Percentiles rank a stretch among this genome's conserved stretches.
Conservation (phyloP, 2,888 invertebrate genomes). For the Cryptocheilus praepositus region DNA sequence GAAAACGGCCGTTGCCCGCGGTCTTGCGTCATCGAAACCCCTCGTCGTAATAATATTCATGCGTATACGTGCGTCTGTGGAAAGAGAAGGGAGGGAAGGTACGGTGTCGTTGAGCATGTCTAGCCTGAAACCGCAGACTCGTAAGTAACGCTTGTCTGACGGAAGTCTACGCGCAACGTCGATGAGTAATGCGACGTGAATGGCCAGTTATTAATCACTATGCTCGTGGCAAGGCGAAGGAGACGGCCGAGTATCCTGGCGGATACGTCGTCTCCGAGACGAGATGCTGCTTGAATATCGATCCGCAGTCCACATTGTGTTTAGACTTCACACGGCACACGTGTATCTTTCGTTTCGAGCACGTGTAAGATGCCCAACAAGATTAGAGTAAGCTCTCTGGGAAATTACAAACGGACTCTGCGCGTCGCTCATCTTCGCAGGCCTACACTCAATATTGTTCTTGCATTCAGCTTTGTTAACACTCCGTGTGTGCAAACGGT, state of each 20-base stretch:
- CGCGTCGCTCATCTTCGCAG: no score
- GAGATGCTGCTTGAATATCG: constrained; percentile 39
- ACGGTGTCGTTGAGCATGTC: constrained; percentile 37
- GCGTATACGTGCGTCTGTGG: constrained; percentile 1
- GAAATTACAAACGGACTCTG: no score
- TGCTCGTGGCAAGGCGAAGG: constrained; percentile 38
- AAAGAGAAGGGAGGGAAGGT: constrained; percentile 2
- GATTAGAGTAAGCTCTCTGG: no score
- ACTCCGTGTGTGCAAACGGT: neutral
- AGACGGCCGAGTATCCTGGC: constrained; percentile 13
- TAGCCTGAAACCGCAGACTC: constrained; percentile 59
- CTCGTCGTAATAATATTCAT: constrained; percentile 27
- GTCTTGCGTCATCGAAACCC: constrained; percentile 30
- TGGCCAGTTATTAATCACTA: constrained; percentile 63
- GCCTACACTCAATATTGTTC: no score
- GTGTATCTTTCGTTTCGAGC: no score
- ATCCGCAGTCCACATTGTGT: constrained; percentile 27
- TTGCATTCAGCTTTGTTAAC: no score
- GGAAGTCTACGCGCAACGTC: constrained; percentile 54
- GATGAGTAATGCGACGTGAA: constrained; percentile 64
- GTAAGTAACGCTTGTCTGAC: constrained; percentile 58
- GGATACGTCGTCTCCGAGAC: neutral
- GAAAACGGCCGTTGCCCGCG: constrained; percentile 6
- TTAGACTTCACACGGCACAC: constrained; percentile 5
- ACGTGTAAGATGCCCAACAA: no score